Base-by-base conservation (phyloP, 2,888 invertebrate genomes). In the Paralinhomoeus sp. region DNA sequence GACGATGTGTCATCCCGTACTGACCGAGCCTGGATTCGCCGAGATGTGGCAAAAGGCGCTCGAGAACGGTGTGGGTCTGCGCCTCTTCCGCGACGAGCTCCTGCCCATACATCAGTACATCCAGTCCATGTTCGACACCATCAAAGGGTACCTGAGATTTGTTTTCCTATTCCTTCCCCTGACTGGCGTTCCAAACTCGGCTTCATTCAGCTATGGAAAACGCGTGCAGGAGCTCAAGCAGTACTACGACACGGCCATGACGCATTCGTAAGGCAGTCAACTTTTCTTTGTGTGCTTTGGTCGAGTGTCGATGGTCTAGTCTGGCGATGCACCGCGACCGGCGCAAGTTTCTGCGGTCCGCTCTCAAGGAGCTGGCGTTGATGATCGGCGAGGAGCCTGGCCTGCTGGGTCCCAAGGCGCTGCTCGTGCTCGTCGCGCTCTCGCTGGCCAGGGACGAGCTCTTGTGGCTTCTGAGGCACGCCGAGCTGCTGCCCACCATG, bases 371-470 rank as follows among this genome's bases (percentile, higher is more conserved):
- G 65, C 67, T 99, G 48, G 82, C 83, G 1, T 71, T 89, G 2
- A 81, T 99, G 55, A 74, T 97, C 61, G 83, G 89, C 18, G 97
- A 99, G 66, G 91, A 99, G 63, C 97, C 97, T 2, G 91, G 97
- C 1, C 69, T 99, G 22, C 67, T 99, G 37, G 97, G 97, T 0
- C 97, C 97, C 1, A 97, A 99, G 62, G 84, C 87, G 9, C 70
- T 99, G 46, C 75, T 87, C 58, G 82, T 97, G 51, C 83, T 97
- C 61, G 89, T 93, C 74, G 93, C 83, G 0, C 69, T 99, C 13
- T 84, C 85, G 49, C 79, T 85, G 64, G 79, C 91, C 1, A 73
- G 93, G 54, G 97, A 99, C 70, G 97, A 99, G 70, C 81, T 99
- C 43, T 41, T 80, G 41, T 97, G 97, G 97, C 70, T 99, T 40